Evolutionary conservation across 2,888 invertebrate genomes (phyloP).

Genomic region (Orthosia gracilis): DNA sequence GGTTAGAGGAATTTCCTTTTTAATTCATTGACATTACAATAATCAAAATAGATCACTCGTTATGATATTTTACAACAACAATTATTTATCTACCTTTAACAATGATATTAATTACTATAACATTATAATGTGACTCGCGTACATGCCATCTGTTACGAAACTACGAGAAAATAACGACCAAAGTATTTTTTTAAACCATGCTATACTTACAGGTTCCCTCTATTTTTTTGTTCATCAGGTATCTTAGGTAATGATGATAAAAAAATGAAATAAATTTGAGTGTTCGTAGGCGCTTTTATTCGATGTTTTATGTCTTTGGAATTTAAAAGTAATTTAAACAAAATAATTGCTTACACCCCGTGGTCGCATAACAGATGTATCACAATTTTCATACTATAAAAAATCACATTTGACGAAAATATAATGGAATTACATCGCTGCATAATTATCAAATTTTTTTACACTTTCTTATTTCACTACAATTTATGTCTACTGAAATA

Average conservation of each 20-base stretch:
- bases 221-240: not conserved
- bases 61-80: slow-evolving; percentile 63
- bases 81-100: slow-evolving; percentile 59
- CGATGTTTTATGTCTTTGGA: slow-evolving; percentile 22
- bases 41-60: slow-evolving; percentile 66
- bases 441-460: slow-evolving; percentile 12
- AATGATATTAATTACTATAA: slow-evolving; percentile 51
- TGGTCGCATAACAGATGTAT: slow-evolving; percentile 38
- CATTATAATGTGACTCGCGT: slow-evolving; percentile 49
- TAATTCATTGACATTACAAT: slow-evolving; percentile 60
- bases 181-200: not conserved
- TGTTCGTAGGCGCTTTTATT: not conserved
- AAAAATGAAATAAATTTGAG: not conserved
- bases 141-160: slow-evolving; percentile 35
- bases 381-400: slow-evolving; percentile 40
- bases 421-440: slow-evolving; percentile 18
- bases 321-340: no score
- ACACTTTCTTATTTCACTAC: slow-evolving; percentile 24
- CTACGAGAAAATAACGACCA: slow-evolving; percentile 15
- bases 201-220: not conserved
- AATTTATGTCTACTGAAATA: slow-evolving; percentile 38
- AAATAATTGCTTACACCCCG: not conserved
- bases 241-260: not conserved
- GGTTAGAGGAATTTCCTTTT: slow-evolving; percentile 39
- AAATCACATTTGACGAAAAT: slow-evolving; percentile 27